Evolutionary conservation across 1,140 invertebrate species (phyloP).

Genomic region (Delia radicum): DNA sequence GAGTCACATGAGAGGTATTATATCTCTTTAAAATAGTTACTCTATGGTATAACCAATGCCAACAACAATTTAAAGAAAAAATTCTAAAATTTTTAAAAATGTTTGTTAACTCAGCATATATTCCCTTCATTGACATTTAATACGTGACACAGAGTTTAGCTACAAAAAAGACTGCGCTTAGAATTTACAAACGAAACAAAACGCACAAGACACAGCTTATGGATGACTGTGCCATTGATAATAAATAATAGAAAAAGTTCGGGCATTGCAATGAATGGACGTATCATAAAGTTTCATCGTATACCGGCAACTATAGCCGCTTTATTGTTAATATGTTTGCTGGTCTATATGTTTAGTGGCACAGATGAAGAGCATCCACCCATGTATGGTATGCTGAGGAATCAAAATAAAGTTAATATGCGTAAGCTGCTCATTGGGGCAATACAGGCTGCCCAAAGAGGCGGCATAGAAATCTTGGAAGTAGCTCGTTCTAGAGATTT

Average conservation of each 20-base stretch:
- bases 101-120: constrained; percentile 1
- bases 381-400: constrained; percentile 47
- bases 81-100: neutral
- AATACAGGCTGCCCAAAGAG: constrained; percentile 76
- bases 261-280: constrained; percentile 43
- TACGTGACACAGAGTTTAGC: neutral
- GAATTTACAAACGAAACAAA: neutral
- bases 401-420: constrained; percentile 63
- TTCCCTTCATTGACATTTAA: neutral
- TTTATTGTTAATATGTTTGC: constrained; percentile 39
- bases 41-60: too few species aligned
- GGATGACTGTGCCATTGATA: constrained; percentile 11
- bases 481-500: constrained; percentile 65
- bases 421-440: constrained; percentile 73
- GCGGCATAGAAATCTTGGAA: constrained; percentile 72
- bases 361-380: constrained; percentile 45
- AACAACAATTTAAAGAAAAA: too few species aligned
- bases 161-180: neutral
- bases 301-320: constrained; percentile 45
- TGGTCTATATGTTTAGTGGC: constrained; percentile 45
- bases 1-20: too few species aligned
- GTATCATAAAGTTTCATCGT: constrained; percentile 49
- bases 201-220: neutral
- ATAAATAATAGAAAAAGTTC: neutral
- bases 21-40: too few species aligned